Conservation (phyloP, 2,888 invertebrate species). For the Synergus gifuensis region DNA sequence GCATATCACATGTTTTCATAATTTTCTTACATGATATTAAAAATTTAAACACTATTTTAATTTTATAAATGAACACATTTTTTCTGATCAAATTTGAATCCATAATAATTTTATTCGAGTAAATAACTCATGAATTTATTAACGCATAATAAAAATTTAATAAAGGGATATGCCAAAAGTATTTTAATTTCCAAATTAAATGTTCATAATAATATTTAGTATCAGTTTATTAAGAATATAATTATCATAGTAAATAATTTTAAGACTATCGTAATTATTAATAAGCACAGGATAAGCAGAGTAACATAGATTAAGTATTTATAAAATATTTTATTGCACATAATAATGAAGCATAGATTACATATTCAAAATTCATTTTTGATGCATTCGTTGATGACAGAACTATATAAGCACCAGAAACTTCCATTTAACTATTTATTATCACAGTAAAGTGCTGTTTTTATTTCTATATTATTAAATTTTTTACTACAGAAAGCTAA, state of each 20-base stretch:
- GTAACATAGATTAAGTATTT: background rate
- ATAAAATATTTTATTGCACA: conserved; percentile 34
- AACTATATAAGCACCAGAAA: background rate
- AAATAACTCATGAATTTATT: background rate
- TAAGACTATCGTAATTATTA: background rate
- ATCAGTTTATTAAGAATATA: background rate
- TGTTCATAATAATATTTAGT: background rate
- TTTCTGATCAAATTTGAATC: background rate
- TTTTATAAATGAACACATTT: background rate
- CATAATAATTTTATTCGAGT: background rate
- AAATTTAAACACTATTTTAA: background rate
- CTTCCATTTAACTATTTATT: conserved; percentile 22
- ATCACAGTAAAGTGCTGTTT: conserved; percentile 37
- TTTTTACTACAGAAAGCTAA: background rate
- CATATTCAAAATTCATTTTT: background rate
- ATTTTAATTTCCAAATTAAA: background rate
- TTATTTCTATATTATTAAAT: background rate
- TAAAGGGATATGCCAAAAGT: background rate
- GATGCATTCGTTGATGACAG: conserved; percentile 5
- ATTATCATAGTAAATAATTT: background rate
- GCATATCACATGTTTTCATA: background rate
- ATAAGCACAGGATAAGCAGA: background rate
- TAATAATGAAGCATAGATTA: conserved; percentile 1
- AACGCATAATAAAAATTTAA: background rate
- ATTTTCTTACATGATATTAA: background rate